Evolutionary conservation across 2,888 invertebrate species (phyloP), one percentile per base, ranked within the genome.

Genomic region (Urechis unicinctus): DNA sequence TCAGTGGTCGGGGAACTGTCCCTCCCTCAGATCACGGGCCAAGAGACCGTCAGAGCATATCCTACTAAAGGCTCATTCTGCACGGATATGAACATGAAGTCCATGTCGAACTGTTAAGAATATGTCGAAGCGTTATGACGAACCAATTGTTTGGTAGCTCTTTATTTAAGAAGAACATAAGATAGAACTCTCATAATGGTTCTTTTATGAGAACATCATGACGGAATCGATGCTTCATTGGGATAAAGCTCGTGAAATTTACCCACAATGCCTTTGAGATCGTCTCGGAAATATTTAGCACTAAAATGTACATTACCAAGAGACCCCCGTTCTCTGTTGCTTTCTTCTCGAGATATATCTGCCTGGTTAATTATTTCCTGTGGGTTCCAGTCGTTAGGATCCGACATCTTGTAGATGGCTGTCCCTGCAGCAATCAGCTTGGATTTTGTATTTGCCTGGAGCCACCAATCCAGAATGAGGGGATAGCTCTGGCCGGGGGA

Each of bases 401-500:
- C 54, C 9, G 63, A 58, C 58, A 49, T 61, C 55, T 53, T 59
- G 55, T 67, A 65, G 3, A 67, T 66, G 29, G 64, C 68, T 50
- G 64, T 68, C 3, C 71, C 71, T 1, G 64, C 58, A 57, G 70
- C 71, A 26, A 74, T 47, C 50, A 72, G 69, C 13, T 64, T 63
- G 2, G 60, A 48, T 3, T 60, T 55, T 0, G 59, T 41, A 50
- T 71, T 69, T 52, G 69, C 68, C 13, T 63, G 30, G 2, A 68
- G 52, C 74, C 74, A 74, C 74, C 74, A 74, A 50, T 70, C 66
- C 3, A 71, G 58, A 3, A 73, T 56, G 6, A 61, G 65, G 0
- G 71, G 66, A 59, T 69, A 74, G 53, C 71, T 72, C 58, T 74
- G 74, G 24, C 61, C 65, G 1, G 69, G 66, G 3, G 72, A 67